Conservation (phyloP, 1,140 invertebrate species). For the Periplaneta americana region DNA sequence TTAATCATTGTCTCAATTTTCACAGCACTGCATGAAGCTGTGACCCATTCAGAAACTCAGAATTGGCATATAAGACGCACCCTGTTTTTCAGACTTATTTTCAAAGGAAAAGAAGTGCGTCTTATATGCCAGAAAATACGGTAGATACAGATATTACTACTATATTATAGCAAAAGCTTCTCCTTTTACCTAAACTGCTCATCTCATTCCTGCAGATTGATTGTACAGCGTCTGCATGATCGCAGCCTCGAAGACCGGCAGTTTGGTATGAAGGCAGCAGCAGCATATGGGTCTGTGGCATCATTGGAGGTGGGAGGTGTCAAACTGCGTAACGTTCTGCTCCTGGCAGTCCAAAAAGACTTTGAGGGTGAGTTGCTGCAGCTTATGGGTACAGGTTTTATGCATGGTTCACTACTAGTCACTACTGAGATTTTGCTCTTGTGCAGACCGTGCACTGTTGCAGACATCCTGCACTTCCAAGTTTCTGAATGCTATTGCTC, state of each 20-base stretch:
- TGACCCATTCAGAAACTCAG: too few relatives aligned
- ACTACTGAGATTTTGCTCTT: not conserved
- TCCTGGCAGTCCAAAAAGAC: constrained; percentile 4
- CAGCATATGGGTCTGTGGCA: not conserved
- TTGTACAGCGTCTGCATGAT: constrained; percentile 8
- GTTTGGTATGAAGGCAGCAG: constrained; percentile 11
- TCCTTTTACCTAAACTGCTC: not conserved
- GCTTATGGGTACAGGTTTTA: too few relatives aligned
- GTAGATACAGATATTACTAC: not conserved
- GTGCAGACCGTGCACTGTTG: not conserved
- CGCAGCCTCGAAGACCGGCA: constrained; percentile 10
- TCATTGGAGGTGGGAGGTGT: constrained; percentile 5
- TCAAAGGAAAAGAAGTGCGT: too few relatives aligned
- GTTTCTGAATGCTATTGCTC: constrained; percentile 12
- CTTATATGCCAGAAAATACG: too few relatives aligned
- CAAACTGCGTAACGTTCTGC: not conserved
- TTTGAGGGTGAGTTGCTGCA: constrained; percentile 11
- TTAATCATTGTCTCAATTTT: too few relatives aligned
- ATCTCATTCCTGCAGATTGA: not conserved
- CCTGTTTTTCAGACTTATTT: too few relatives aligned
- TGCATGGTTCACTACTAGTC: not conserved
- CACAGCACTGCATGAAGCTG: not conserved
- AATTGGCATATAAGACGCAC: too few relatives aligned
- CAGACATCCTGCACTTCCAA: not conserved
- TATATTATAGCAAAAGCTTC: not conserved